These are phyloP conservation scores for Chironomus riparius DNA, from an alignment of 2,888 invertebrate genomes.

Conservation along the genomic window DNA sequence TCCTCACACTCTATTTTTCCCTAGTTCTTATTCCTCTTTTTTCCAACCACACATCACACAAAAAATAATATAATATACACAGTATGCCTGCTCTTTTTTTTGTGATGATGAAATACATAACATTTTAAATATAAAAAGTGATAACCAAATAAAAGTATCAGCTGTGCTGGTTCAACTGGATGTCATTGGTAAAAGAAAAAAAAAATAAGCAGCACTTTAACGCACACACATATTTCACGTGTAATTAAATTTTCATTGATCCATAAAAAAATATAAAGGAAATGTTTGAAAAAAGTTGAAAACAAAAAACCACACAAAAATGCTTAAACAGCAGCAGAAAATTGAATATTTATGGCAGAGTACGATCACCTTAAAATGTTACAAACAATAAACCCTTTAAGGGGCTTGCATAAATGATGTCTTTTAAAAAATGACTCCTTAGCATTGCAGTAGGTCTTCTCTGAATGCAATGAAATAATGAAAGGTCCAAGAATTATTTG, in stretches of 20 bases:
- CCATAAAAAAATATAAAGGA: not conserved
- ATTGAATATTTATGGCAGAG: not conserved
- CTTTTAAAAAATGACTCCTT: too few relatives aligned
- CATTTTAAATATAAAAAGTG: not conserved
- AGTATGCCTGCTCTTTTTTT: not conserved
- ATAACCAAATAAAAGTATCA: not conserved
- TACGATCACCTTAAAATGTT: too few relatives aligned
- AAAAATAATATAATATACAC: not conserved
- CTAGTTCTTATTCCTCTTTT: not conserved
- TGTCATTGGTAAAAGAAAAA: not conserved
- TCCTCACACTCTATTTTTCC: not conserved
- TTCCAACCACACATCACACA: not conserved
- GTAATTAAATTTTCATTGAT: not conserved
- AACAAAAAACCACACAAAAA: not conserved
- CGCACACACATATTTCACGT: not conserved
- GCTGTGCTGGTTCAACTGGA: not conserved
- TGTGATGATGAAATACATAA: not conserved
- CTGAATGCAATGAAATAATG: too few relatives aligned
- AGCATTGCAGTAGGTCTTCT: too few relatives aligned
- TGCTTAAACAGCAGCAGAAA: not conserved
- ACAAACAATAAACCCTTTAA: too few relatives aligned
- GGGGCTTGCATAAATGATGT: too few relatives aligned
- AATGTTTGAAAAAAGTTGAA: not conserved
- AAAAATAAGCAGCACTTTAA: not conserved
- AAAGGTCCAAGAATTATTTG: too few relatives aligned